Base-by-base conservation (phyloP, 1,140 invertebrate species). In the Penaeus japonicus region DNA sequence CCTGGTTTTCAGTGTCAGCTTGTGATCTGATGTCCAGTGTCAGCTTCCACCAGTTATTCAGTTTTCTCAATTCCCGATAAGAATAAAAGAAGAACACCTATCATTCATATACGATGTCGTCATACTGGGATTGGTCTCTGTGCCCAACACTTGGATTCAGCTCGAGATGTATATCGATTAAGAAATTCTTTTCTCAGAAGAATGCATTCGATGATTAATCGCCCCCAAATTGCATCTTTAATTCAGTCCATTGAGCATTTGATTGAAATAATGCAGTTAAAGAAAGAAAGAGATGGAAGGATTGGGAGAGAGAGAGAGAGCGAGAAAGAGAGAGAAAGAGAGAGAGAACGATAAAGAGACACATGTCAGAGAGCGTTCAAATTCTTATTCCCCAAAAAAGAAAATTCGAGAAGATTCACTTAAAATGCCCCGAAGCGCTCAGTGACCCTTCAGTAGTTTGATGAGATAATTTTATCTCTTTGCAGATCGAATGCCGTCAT, bases 401-500 rank as follows among this genome's bases (percentile, higher is more conserved):
- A 73, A 12, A 73, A 73, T n/a, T 73, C 27, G 35, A 73, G 30
- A 73, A 80, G 53, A 73, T 73, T 65, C 47, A 47, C 47, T 47
- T 47, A 47, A 47, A 47, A 47, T 47, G 47, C 47, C 47, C 57
- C 39, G 78, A 79, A 35, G 39, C 85, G 85, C 62, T 57, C 78
- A 80, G 27, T 82, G 57, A 87, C 17, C 54, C 85, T 73, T 87
- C 78, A 81, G 85, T 81, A 87, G 85, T 87, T 82, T 87, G 85
- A 87, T 81, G 85, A 87, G 85, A 87, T 87, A 82, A 87, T 87
- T 87, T 87, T 87, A 87, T 87, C 85, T 87, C 85, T 87, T 87
- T 87, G 85, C 85, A 87, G 85, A 87, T 87, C 85, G 85, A 87
- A 87, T 82, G 85, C 78, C 85, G 85, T 87, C 85, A 87, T 87